A percentile compares a stretch with the other conserved stretches of the same genome.
These are phyloP conservation scores for Aphrophora alni DNA, from an alignment of 2,888 invertebrate genomes.

Conservation along the genomic window DNA sequence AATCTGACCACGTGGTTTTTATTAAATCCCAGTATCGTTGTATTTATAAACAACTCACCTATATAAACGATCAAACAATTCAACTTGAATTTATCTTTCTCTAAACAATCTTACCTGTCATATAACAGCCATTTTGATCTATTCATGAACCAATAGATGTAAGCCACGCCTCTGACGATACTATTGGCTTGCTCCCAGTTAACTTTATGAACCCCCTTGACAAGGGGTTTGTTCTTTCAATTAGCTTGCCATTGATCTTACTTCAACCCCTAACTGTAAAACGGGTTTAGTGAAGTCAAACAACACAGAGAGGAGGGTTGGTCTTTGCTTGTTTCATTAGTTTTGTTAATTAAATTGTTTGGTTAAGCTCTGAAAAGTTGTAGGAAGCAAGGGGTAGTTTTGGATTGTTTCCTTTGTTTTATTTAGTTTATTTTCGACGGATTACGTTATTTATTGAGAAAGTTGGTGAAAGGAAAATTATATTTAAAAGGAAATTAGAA, in stretches of 20 bases:
- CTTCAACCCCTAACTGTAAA: neutral
- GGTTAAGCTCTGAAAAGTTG: neutral
- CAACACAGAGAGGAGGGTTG: neutral
- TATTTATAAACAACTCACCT: neutral
- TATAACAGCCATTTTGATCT: neutral
- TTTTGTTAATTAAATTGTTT: constrained; percentile 6
- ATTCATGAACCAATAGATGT: neutral
- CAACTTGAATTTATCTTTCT: neutral
- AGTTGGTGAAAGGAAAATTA: too few relatives aligned
- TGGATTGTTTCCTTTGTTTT: neutral
- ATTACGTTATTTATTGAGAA: too few relatives aligned
- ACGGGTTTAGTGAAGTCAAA: neutral
- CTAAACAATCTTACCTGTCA: neutral
- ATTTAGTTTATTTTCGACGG: too few relatives aligned
- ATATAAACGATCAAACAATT: neutral
- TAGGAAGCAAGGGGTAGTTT: neutral
- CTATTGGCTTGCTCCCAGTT: neutral
- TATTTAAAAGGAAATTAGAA: too few relatives aligned
- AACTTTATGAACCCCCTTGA: neutral
- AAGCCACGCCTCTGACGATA: neutral
- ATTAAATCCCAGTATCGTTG: neutral
- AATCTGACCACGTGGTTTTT: too few relatives aligned
- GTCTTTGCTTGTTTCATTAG: neutral
- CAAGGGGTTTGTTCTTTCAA: constrained; percentile 9
- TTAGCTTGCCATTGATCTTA: neutral